Conservation (phyloP, 1,140 invertebrate species). For the Bradysia coprophila region DNA sequence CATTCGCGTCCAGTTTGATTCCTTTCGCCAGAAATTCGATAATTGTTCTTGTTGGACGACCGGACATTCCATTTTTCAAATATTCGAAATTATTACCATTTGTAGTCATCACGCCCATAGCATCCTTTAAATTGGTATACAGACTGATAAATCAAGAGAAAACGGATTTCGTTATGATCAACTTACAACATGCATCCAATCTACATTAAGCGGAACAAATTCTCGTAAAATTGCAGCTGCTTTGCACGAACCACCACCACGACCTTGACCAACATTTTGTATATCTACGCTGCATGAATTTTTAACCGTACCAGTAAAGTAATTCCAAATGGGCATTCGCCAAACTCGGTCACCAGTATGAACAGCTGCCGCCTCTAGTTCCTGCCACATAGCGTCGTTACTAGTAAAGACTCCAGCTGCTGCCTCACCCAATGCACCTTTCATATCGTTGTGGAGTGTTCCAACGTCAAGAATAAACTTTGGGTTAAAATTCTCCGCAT, state of each 20-base stretch:
- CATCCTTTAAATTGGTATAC: slow-evolving; percentile 10
- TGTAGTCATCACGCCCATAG: slow-evolving; percentile 19
- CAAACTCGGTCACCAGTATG: slow-evolving; percentile 73
- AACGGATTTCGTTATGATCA: slow-evolving; percentile 53
- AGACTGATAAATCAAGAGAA: not conserved
- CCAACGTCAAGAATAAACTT: slow-evolving; percentile 57
- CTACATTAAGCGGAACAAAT: slow-evolving; percentile 50
- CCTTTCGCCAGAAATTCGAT: slow-evolving; percentile 55
- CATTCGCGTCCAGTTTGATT: too few relatives aligned
- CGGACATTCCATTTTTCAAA: slow-evolving; percentile 43
- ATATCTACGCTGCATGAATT: slow-evolving; percentile 52
- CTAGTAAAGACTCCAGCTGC: slow-evolving; percentile 69
- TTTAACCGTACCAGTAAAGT: slow-evolving; percentile 51
- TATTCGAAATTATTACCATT: slow-evolving; percentile 29
- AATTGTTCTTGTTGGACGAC: slow-evolving; percentile 62
- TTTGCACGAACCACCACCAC: slow-evolving; percentile 60
- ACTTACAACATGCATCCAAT: slow-evolving; percentile 85
- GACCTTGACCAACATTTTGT: slow-evolving; percentile 51
- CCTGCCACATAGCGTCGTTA: slow-evolving; percentile 37
- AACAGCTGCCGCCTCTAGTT: slow-evolving; percentile 40
- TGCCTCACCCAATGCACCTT: slow-evolving; percentile 43
- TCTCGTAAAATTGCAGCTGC: slow-evolving; percentile 79
- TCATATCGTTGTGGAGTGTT: slow-evolving; percentile 69
- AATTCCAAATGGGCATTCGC: slow-evolving; percentile 74
- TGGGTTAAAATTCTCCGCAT: slow-evolving; percentile 47